These are phyloP conservation scores for Tipula vernalis DNA, from an alignment of 2,888 invertebrate genomes.

Conservation along the genomic window DNA sequence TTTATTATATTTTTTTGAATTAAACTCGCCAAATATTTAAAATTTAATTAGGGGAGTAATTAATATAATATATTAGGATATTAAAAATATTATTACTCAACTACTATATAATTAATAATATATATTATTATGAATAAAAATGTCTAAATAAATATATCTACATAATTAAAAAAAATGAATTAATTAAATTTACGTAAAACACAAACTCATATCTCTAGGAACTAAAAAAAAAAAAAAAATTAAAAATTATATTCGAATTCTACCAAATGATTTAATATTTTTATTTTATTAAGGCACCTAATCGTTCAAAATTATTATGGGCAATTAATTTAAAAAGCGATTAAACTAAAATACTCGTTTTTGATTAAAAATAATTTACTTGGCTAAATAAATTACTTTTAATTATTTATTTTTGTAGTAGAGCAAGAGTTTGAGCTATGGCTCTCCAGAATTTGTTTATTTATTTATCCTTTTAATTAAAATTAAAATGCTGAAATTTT, in stretches of 20 bases:
- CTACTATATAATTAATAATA: not conserved
- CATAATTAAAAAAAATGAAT: not conserved
- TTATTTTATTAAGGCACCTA: conserved; percentile 4
- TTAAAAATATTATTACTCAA: not conserved
- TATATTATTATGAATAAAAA: not conserved
- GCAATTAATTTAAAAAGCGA: not conserved
- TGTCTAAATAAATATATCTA: not conserved
- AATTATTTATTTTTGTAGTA: not conserved
- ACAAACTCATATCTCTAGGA: conserved; percentile 11
- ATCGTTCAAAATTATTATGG: not conserved
- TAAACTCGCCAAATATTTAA: not conserved
- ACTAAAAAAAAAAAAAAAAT: not conserved
- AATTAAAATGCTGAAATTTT: not conserved
- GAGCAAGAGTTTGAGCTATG: not conserved
- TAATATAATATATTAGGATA: not conserved
- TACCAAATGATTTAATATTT: not conserved
- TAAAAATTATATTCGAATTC: not conserved
- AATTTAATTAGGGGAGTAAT: not conserved
- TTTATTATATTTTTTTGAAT: not conserved
- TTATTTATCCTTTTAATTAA: not conserved
- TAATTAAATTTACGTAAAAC: not conserved
- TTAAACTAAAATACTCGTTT: not conserved
- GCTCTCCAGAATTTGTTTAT: not conserved
- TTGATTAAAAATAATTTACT: not conserved
- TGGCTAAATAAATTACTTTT: not conserved